Base-by-base conservation (phyloP, 2,113 vertebrate genomes). In the Catagonus wagneri region DNA sequence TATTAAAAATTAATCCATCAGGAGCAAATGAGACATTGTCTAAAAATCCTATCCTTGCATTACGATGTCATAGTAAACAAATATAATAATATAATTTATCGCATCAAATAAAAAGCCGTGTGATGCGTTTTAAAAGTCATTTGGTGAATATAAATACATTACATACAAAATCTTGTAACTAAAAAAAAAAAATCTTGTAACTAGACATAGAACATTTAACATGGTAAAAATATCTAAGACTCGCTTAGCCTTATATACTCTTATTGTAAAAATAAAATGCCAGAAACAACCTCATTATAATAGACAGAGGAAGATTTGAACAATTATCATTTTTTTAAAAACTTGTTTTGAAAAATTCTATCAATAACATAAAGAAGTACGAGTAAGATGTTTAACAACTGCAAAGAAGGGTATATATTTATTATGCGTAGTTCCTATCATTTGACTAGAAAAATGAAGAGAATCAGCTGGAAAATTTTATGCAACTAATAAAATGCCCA, bases 291-390 rank as follows among this genome's bases (percentile, higher is more conserved):
- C 12, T 50, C 25, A 63, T 23, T 69, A 80, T 81, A 95, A 83
- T 69, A 78, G 92, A 19, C 54, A 90, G 76, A 87, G 32, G 54
- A 83, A 90, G 6, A 72, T 87, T 83, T 90, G 13, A 78, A 93
- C 10, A 60, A 66, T 54, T 72, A 25, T 66, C 7, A 58, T 7
- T 83, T 93, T 95, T 54, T 29, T 83, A 71, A 61, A 72, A 27
- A 2, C 17, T 39, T 90, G 17, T 78, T 87, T 83, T 88, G 65
- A 61, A 93, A 71, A 25, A 61, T 81, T 52, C 32, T 44, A 4
- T 68, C 50, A 61, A 44, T 68, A 58, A 8, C n/a, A 88, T 25
- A 74, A 83, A 84, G 9, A 63, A 75, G 20, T 58, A 1, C 36
- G 72, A 68, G 13, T 34, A 76, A 83, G 54, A 32, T 50, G 6